Conservation (phyloP, 1,140 invertebrate species). For the Druon quercuslanigerum region DNA sequence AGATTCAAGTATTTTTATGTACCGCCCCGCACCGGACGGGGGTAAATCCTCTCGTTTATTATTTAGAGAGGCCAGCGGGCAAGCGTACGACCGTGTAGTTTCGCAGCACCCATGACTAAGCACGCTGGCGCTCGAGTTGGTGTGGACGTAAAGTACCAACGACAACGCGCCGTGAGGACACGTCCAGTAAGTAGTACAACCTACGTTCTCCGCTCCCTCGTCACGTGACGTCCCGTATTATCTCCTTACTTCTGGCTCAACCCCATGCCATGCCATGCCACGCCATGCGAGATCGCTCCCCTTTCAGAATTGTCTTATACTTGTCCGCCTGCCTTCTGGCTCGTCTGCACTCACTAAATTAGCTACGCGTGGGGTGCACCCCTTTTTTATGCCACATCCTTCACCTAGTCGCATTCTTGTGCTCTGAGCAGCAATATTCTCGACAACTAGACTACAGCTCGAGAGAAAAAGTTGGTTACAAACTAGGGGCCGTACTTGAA, state of each 20-base stretch:
- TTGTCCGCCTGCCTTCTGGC: slow-evolving; percentile 30
- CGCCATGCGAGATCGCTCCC: slow-evolving; percentile 29
- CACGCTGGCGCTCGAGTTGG: too few relatives aligned
- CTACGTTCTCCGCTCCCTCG: slow-evolving; percentile 51
- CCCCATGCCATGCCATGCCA: neutral
- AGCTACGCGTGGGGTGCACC: slow-evolving; percentile 26
- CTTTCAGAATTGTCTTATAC: slow-evolving; percentile 20
- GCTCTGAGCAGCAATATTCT: neutral
- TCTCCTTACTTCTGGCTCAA: slow-evolving; percentile 62
- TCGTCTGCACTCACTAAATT: slow-evolving; percentile 49
- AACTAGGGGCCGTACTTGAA: too few relatives aligned
- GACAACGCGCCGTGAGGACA: too few relatives aligned
- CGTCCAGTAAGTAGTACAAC: too few relatives aligned
- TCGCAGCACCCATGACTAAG: neutral
- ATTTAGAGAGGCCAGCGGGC: slow-evolving; percentile 68
- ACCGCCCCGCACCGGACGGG: slow-evolving; percentile 60
- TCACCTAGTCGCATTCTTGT: slow-evolving; percentile 4
- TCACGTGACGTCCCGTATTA: slow-evolving; percentile 67
- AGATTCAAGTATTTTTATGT: slow-evolving; percentile 77
- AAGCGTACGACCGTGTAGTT: slow-evolving; percentile 27
- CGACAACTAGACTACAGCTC: too few relatives aligned
- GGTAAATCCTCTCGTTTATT: slow-evolving; percentile 75
- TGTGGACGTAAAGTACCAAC: too few relatives aligned
- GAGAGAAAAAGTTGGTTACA: too few relatives aligned
- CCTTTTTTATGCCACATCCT: neutral